A percentile compares a stretch with the other conserved stretches of the same genome.
Conservation (phyloP, 2,888 invertebrate species). For the Hypolimnas misippus region DNA sequence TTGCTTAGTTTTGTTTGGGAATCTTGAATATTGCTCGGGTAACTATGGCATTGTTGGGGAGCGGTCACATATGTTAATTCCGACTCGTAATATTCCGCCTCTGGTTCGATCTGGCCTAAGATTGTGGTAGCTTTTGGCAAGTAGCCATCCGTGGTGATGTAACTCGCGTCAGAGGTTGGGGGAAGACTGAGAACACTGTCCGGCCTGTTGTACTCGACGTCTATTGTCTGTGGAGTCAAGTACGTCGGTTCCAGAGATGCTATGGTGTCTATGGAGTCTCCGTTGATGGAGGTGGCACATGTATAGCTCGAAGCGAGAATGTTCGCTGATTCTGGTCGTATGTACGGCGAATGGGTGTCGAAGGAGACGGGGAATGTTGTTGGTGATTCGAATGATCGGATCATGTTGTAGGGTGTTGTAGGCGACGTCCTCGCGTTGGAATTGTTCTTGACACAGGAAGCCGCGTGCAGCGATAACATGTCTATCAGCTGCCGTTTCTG, state of each 20-base stretch:
- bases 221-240: constrained; percentile 68
- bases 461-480: constrained; percentile 90
- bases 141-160: constrained; percentile 72
- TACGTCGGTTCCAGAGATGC: constrained; percentile 71
- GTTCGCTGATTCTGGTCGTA: constrained; percentile 80
- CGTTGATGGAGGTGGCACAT: constrained; percentile 69
- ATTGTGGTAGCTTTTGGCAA: constrained; percentile 75
- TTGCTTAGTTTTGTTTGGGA: constrained; percentile 78
- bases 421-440: constrained; percentile 72
- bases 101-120: constrained; percentile 82
- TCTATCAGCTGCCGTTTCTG: constrained; percentile 91
- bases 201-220: constrained; percentile 70
- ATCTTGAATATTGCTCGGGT: constrained; percentile 72
- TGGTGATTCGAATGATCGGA: constrained; percentile 75
- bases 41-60: constrained; percentile 82
- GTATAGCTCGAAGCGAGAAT: constrained; percentile 79
- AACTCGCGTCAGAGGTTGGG: constrained; percentile 62
- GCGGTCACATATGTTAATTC: constrained; percentile 79
- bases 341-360: constrained; percentile 78
- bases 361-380: constrained; percentile 73
- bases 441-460: constrained; percentile 86
- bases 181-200: constrained; percentile 77
- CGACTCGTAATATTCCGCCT: constrained; percentile 80
- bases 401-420: constrained; percentile 69
- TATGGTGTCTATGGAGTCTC: constrained; percentile 72